Evolutionary conservation across 2,888 invertebrate species (phyloP).

Genomic region (Stictocephala bisonia): DNA sequence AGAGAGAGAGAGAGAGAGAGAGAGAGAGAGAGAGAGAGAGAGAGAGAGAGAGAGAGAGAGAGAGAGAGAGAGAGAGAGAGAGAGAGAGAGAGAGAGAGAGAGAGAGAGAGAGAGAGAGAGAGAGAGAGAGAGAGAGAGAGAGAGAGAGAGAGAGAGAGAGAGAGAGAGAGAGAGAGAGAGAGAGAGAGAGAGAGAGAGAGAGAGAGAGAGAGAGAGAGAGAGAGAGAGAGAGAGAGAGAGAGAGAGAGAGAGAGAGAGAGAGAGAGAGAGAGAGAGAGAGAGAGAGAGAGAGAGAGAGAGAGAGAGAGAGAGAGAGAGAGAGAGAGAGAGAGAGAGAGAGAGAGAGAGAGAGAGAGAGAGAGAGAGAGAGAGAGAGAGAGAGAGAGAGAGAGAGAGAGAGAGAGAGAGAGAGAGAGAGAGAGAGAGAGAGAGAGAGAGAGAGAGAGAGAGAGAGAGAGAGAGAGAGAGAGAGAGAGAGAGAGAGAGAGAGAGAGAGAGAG

Average conservation of each 20-base stretch:
- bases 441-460: neutral
- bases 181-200: constrained; percentile 18
- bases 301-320: constrained; percentile 6
- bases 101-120: too few relatives aligned
- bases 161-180: constrained; percentile 19
- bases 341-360: neutral
- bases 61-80: constrained; percentile 1
- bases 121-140: neutral
- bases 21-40: constrained; percentile 14
- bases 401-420: neutral
- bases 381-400: neutral
- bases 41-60: constrained; percentile 31
- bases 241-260: constrained; percentile 1
- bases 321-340: constrained; percentile 10
- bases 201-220: constrained; percentile 13
- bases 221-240: constrained; percentile 18
- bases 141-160: neutral
- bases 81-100: constrained; percentile 62
- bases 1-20: constrained; percentile 19
- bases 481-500: neutral
- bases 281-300: constrained; percentile 14
- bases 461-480: neutral
- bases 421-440: neutral
- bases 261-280: constrained; percentile 20
- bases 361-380: neutral